Conservation (phyloP, 2,888 invertebrate genomes). For the Himalopsyche kuldschensis region DNA sequence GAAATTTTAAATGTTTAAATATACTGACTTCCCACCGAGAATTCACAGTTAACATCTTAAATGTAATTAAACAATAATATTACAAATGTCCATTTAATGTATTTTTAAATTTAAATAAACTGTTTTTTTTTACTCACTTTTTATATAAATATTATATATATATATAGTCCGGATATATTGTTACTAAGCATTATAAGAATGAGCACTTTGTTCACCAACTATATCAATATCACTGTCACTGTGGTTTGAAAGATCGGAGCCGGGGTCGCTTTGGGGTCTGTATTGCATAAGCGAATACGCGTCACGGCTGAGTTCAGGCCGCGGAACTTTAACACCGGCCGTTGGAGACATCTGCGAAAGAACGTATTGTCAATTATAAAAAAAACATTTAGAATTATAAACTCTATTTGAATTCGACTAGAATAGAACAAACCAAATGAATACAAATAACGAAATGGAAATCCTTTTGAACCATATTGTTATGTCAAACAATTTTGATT, state of each 20-base stretch:
- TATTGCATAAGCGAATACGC: constrained; percentile 2
- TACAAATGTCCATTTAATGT: too few relatives aligned
- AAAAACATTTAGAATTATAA: too few relatives aligned
- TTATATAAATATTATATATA: background rate
- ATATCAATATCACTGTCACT: constrained; percentile 66
- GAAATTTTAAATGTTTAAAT: too few relatives aligned
- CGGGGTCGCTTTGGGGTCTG: constrained; percentile 44
- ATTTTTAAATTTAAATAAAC: too few relatives aligned
- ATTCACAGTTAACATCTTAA: too few relatives aligned
- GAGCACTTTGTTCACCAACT: constrained; percentile 53
- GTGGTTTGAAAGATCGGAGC: constrained; percentile 59
- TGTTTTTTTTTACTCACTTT: too few relatives aligned
- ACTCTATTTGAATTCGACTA: too few relatives aligned
- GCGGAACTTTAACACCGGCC: constrained; percentile 17
- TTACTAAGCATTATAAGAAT: constrained; percentile 28
- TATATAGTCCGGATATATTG: background rate
- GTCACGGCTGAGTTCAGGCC: background rate
- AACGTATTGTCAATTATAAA: background rate
- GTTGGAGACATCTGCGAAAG: constrained; percentile 21
- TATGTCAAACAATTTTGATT: background rate
- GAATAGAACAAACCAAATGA: background rate
- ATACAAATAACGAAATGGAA: background rate
- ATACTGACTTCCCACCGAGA: too few relatives aligned
- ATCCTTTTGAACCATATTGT: background rate
- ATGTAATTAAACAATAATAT: too few relatives aligned